Percentiles rank a stretch among this genome's conserved stretches.
phyloP scores from a whole-genome alignment of 2,888 invertebrate genomes.

The Sarcophaga caerulescens region DNA sequence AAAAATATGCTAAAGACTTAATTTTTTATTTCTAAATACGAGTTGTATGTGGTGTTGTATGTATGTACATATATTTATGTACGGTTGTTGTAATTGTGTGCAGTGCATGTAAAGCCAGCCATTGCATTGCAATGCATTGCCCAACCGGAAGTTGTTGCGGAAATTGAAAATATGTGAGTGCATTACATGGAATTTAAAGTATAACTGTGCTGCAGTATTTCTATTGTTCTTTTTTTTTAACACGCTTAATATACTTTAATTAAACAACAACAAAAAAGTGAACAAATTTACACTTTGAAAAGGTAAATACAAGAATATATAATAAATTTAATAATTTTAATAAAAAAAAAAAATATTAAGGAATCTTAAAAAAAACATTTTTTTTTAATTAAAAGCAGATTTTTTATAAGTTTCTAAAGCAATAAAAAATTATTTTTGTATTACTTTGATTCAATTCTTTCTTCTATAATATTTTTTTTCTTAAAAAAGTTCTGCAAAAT shows the following conservation, averaged over 20 bases:
- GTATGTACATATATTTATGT: neutral
- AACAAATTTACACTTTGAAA: neutral
- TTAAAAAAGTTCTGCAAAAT: too few relatives aligned
- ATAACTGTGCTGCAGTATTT: slow-evolving; percentile 16
- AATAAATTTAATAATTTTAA: neutral
- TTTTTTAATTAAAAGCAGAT: too few relatives aligned
- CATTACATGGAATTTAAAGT: slow-evolving; percentile 54
- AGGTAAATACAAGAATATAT: slow-evolving; percentile 3
- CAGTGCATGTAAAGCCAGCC: neutral
- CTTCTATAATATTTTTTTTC: too few relatives aligned
- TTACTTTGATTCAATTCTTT: too few relatives aligned
- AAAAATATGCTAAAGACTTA: too few relatives aligned
- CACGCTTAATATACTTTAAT: slow-evolving; percentile 15
- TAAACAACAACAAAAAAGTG: slow-evolving; percentile 24
- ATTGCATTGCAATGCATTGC: neutral
- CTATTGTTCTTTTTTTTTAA: neutral
- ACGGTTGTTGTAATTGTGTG: neutral
- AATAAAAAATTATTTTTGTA: neutral
- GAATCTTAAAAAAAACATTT: too few relatives aligned
- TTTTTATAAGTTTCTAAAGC: neutral
- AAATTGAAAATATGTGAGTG: slow-evolving; percentile 75
- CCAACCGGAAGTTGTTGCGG: slow-evolving; percentile 72
- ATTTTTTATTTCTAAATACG: too few relatives aligned
- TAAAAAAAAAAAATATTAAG: too few relatives aligned
- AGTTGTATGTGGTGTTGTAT: too few relatives aligned